Conservation (phyloP, 2,888 invertebrate genomes). For the Eilema caniola region DNA sequence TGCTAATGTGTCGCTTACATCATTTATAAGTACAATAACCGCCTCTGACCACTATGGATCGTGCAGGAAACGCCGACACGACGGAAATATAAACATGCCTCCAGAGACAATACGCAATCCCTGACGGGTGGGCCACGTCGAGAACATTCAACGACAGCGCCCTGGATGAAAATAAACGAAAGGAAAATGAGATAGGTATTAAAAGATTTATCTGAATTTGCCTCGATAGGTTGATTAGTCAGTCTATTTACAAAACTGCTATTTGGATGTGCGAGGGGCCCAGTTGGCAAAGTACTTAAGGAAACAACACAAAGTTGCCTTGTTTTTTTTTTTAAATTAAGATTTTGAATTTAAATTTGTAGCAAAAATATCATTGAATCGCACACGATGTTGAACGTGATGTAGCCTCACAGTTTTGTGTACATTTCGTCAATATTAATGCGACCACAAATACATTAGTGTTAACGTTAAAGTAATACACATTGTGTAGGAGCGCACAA, state of each 20-base stretch:
- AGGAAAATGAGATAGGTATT: neutral
- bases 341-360: slow-evolving; percentile 16
- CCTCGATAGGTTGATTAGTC: slow-evolving; percentile 13
- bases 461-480: neutral
- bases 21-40: slow-evolving; percentile 42
- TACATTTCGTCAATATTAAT: slow-evolving; percentile 3
- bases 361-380: slow-evolving; percentile 39
- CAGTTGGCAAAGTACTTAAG: slow-evolving; percentile 7
- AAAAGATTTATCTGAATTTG: slow-evolving; percentile 10
- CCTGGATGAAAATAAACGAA: neutral
- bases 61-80: slow-evolving; percentile 44
- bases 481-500: neutral
- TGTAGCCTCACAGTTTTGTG: slow-evolving; percentile 7
- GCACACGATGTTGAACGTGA: neutral
- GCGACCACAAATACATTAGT: neutral
- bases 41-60: slow-evolving; percentile 20
- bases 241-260: slow-evolving; percentile 3
- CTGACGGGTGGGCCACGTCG: neutral
- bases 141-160: neutral
- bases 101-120: slow-evolving; percentile 29
- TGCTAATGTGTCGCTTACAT: slow-evolving; percentile 51
- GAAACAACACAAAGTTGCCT: neutral
- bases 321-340: too few relatives aligned
- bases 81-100: slow-evolving; percentile 53
- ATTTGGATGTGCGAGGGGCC: neutral